Conservation (phyloP, 1,140 invertebrate species). For the Spodoptera litura region DNA sequence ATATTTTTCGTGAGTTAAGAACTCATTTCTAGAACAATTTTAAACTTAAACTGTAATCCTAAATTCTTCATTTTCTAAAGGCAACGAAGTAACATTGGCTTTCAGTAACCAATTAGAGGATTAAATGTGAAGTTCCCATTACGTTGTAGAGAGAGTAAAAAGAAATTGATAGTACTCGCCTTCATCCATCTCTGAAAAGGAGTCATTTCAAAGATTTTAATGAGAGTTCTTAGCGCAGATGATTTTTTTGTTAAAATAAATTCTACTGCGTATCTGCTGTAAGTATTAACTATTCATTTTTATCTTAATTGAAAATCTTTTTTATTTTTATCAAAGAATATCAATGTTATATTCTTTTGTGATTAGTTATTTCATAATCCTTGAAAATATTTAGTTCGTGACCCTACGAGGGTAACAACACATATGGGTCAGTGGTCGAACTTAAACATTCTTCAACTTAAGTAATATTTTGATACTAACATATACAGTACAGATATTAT, state of each 20-base stretch:
- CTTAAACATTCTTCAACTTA: no score
- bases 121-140: slow-evolving; percentile 33
- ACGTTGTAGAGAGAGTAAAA: slow-evolving; percentile 2
- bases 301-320: slow-evolving; percentile 19
- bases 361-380: no score
- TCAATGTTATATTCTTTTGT: background rate
- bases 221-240: slow-evolving; percentile 29
- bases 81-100: background rate
- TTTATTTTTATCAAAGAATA: background rate
- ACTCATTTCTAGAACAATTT: no score
- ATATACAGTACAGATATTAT: no score
- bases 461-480: no score
- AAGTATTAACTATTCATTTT: slow-evolving; percentile 13
- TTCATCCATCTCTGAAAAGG: slow-evolving; percentile 25
- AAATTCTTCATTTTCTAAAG: background rate
- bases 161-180: slow-evolving; percentile 9
- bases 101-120: slow-evolving; percentile 32
- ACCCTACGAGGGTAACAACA: no score
- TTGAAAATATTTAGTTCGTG: no score
- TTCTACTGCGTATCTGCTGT: slow-evolving; percentile 11
- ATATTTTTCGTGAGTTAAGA: background rate
- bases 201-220: slow-evolving; percentile 37
- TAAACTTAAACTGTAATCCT: no score
- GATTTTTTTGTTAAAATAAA: slow-evolving; percentile 30
- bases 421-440: no score